Percentiles rank a stretch among this genome's conserved stretches.
Evolutionary conservation across 2,113 vertebrate genomes (phyloP).

Genomic region (Psophia crepitans): DNA sequence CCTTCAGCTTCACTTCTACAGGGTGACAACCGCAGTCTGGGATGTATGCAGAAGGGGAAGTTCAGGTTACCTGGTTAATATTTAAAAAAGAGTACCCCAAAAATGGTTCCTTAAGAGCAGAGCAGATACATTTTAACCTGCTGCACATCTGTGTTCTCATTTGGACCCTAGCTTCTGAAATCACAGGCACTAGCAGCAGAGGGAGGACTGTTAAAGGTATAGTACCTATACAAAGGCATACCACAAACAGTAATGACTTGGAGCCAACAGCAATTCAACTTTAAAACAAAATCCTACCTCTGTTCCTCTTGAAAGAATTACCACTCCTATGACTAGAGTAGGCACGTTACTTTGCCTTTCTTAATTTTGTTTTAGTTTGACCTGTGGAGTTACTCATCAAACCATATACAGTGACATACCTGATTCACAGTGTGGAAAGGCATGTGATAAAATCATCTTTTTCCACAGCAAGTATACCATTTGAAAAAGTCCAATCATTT

Average conservation of each 20-base stretch:
- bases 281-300: background rate
- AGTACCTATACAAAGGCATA: background rate
- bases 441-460: background rate
- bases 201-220: background rate
- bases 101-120: background rate
- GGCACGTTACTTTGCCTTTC: background rate
- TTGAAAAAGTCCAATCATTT: background rate
- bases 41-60: fast-evolving
- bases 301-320: background rate
- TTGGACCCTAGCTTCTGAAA: background rate
- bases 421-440: background rate
- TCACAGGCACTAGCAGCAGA: background rate
- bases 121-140: background rate
- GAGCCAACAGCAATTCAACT: background rate
- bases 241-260: background rate
- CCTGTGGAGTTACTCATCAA: background rate
- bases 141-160: background rate
- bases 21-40: background rate
- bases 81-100: background rate
- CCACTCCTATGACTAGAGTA: background rate
- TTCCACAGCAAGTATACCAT: background rate
- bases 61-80: background rate
- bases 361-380: background rate
- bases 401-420: background rate
- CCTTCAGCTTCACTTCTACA: background rate